Base-by-base conservation (phyloP, 1,140 invertebrate genomes). In the Stratiolaelaps scimitus region DNA sequence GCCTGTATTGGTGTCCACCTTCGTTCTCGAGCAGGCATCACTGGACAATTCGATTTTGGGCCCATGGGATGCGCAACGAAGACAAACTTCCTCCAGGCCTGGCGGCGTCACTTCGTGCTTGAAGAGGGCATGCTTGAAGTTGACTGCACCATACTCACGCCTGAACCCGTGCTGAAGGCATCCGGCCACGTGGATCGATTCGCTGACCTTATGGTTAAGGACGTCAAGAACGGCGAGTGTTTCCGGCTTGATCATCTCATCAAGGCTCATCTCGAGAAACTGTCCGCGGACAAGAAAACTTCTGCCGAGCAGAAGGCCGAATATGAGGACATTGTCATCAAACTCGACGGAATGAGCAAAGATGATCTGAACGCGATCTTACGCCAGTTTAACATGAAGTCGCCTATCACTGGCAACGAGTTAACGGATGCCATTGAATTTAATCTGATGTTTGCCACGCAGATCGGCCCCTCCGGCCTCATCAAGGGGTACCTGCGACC, bases 11-110 rank as follows among this genome's bases (percentile, higher is more conserved):
- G 5, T 40, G 34, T 40, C 10, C 4, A 6, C 10, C 34, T 6
- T 40, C 10, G 4, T 40, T 40, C 34, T 43, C 69, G 68, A 72
- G 19, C 68, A 82, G 80, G 80, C 74, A 78, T 84, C 34, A 78
- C 81, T 74, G 84, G 88, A 1, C 86, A 93, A 70, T 98, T 91
- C 80, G 96, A 99, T 78, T 98, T 94, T 78, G 95, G 95, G 0
- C 96, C 96, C 6, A 97, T 98, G 92, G 96, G 96, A 2, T 98
- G 94, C 81, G 91, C 93, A 0, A 83, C 98, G 13, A 98, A 98
- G 78, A 83, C 87, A 10, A 99, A 99, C 76, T 83, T 99, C 70
- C 78, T 99, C 10, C 84, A 86, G 71, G 78, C 84, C 13, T 99
- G 96, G 96, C 82, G 93, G 68, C 92, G 88, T 69, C 93, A 92